phyloP scores from a whole-genome alignment of 2,797 vertebrate species.

The Siniperca undulata region DNA sequence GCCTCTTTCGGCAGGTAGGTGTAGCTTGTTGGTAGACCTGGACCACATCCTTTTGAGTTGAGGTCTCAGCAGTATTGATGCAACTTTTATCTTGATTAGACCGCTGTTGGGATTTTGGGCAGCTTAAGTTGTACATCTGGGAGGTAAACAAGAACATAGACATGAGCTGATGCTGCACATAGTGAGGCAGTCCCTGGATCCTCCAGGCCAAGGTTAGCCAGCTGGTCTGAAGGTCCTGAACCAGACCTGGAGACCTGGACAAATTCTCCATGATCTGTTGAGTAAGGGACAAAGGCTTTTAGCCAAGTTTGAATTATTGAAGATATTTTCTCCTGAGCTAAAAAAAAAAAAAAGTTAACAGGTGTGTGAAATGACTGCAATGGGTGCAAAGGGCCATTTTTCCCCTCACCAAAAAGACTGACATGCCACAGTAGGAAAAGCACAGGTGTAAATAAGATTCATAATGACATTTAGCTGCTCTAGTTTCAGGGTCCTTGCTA shows the following conservation, averaged over 20 bases:
- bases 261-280: constrained; percentile 46
- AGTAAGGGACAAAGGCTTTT: background rate
- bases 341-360: background rate
- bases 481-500: background rate
- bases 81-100: constrained; percentile 60
- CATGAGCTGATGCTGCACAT: constrained; percentile 86
- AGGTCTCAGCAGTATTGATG: constrained; percentile 82
- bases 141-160: constrained; percentile 80
- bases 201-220: constrained; percentile 81
- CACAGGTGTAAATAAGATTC: background rate
- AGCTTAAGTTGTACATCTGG: constrained; percentile 84
- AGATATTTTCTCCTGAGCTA: background rate
- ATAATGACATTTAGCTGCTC: background rate
- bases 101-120: constrained; percentile 72
- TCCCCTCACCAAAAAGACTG: background rate
- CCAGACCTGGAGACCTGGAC: constrained; percentile 27
- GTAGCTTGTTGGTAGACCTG: background rate
- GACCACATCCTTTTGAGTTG: constrained; percentile 84
- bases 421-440: background rate
- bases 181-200: constrained; percentile 86
- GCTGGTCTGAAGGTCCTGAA: constrained; percentile 84
- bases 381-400: background rate
- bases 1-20: background rate
- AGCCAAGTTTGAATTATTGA: background rate
- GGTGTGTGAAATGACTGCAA: background rate